A percentile compares a stretch with the other conserved stretches of the same genome.
phyloP scores from a whole-genome alignment of 2,888 invertebrate species.

The Hedya salicella region DNA sequence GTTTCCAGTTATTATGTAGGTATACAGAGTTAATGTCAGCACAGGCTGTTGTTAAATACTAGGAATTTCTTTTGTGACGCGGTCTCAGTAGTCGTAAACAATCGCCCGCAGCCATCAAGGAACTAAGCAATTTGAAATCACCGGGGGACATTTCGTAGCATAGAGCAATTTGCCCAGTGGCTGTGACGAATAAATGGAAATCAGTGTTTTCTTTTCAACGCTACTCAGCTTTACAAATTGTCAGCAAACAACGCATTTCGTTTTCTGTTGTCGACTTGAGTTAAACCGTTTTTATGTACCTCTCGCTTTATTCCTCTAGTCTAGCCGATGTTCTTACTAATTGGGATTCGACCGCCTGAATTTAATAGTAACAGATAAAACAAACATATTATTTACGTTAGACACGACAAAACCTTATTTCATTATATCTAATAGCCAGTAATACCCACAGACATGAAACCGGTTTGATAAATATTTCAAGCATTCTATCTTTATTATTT shows the following conservation, averaged over 20 bases:
- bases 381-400: conserved; percentile 27
- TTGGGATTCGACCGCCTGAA: conserved; percentile 21
- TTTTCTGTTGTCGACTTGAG: conserved; percentile 15
- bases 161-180: conserved; percentile 40
- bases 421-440: conserved; percentile 41
- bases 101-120: conserved; percentile 33
- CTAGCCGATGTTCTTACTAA: conserved; percentile 37
- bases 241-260: conserved; percentile 13
- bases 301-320: conserved; percentile 7
- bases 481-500: conserved; percentile 50
- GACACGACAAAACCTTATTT: conserved; percentile 37
- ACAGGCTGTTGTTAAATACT: conserved; percentile 27
- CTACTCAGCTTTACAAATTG: conserved; percentile 37
- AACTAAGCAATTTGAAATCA: conserved; percentile 40
- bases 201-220: conserved; percentile 42
- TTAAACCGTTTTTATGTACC: conserved; percentile 19
- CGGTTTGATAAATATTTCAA: conserved; percentile 41
- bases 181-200: conserved; percentile 42
- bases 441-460: conserved; percentile 37
- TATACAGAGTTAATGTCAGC: conserved; percentile 15
- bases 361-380: conserved; percentile 35
- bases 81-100: conserved; percentile 29
- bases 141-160: conserved; percentile 40
- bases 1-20: conserved; percentile 10
- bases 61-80: conserved; percentile 34